These are phyloP conservation scores for Procambarus virginalis DNA, from an alignment of 1,140 invertebrate genomes.

Conservation along the genomic window DNA sequence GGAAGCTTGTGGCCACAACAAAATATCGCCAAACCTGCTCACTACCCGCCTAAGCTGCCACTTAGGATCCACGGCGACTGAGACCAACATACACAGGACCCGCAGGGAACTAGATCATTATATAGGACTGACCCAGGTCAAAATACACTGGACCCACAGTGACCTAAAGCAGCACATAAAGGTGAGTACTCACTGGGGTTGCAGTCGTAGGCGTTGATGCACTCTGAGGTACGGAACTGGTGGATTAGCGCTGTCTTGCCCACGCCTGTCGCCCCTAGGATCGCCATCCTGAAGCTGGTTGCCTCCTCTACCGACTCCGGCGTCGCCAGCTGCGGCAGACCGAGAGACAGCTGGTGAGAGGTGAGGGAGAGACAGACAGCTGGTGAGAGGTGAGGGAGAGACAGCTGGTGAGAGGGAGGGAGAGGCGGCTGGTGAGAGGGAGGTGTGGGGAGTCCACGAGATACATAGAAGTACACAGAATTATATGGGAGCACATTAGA, in stretches of 20 bases:
- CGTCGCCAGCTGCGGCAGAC: slow-evolving; percentile 33
- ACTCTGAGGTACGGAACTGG: slow-evolving; percentile 96
- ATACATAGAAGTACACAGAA: not conserved
- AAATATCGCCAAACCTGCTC: too few relatives aligned
- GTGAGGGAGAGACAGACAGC: not conserved
- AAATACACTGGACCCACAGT: too few relatives aligned
- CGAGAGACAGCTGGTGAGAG: not conserved
- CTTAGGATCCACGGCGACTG: too few relatives aligned
- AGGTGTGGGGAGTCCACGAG: not conserved
- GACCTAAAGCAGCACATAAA: too few relatives aligned
- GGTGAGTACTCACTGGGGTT: slow-evolving; percentile 76
- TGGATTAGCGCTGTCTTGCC: slow-evolving; percentile 92
- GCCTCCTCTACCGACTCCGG: slow-evolving; percentile 28
- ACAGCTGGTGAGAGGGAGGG: too few relatives aligned
- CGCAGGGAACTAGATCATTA: too few relatives aligned
- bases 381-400: too few relatives aligned
- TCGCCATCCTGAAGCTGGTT: slow-evolving; percentile 81
- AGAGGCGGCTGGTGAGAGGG: not conserved
- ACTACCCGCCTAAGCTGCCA: too few relatives aligned
- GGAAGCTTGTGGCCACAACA: too few relatives aligned
- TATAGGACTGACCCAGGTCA: too few relatives aligned
- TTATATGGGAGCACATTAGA: too few relatives aligned
- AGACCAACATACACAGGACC: too few relatives aligned
- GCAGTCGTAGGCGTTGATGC: slow-evolving; percentile 92
- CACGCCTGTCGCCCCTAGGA: slow-evolving; percentile 89